Conservation (phyloP, 2,113 vertebrate species). For the Acrocephalus kingi region DNA sequence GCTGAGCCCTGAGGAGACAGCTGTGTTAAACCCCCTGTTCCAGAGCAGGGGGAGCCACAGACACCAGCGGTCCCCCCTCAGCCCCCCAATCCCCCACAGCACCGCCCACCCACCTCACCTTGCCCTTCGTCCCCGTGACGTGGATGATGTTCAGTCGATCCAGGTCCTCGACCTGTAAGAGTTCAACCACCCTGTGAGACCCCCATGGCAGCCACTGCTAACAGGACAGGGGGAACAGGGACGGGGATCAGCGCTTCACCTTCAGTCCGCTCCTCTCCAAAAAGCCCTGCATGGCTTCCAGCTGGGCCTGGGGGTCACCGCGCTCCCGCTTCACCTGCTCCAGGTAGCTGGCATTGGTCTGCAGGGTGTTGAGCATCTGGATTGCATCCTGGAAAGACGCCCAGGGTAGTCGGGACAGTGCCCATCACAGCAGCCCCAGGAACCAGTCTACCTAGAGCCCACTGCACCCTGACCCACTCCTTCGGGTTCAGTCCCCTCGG, state of each 20-base stretch:
- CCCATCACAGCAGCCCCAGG: background rate
- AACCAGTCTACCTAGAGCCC: background rate
- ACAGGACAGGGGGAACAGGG: background rate
- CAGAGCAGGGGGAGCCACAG: background rate
- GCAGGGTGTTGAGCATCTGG: slow-evolving; percentile 91
- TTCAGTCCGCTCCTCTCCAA: slow-evolving; percentile 83
- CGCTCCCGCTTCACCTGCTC: slow-evolving; percentile 84
- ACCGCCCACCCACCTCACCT: slow-evolving; percentile 77
- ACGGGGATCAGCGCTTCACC: slow-evolving; percentile 52
- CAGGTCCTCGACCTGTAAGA: slow-evolving; percentile 86
- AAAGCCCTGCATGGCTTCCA: slow-evolving; percentile 86
- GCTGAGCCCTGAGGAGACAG: slow-evolving; percentile 73
- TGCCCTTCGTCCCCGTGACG: slow-evolving; percentile 95
- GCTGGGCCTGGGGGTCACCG: slow-evolving; percentile 76
- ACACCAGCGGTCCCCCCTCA: background rate
- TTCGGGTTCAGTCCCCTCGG: background rate
- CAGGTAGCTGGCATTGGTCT: slow-evolving; percentile 89
- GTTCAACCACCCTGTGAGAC: slow-evolving; percentile 22
- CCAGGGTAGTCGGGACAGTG: background rate
- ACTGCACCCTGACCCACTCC: background rate
- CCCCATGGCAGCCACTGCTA: background rate
- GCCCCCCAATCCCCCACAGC: background rate
- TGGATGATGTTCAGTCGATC: slow-evolving; percentile 93
- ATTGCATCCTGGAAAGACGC: slow-evolving; percentile 83
- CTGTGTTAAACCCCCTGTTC: accelerated